Evolutionary conservation across 2,797 vertebrate genomes (phyloP).

Genomic region (Pogoniulus pusillus): DNA sequence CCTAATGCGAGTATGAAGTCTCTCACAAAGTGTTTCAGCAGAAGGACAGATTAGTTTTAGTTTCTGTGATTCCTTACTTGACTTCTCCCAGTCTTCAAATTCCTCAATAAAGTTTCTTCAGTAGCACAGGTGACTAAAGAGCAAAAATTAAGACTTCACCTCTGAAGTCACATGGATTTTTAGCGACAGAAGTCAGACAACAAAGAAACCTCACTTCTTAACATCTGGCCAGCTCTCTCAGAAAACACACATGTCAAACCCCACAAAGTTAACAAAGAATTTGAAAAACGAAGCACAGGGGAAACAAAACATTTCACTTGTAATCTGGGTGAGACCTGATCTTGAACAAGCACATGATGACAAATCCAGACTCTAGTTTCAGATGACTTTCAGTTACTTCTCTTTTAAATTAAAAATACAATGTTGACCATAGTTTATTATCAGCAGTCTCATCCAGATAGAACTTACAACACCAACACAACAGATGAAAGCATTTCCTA

Average conservation of each 20-base stretch:
- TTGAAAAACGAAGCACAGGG: not conserved
- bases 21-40: not conserved
- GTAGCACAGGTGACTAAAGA: not conserved
- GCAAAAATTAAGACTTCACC: not conserved
- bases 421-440: not conserved
- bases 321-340: not conserved
- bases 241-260: not conserved
- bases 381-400: not conserved
- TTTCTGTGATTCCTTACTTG: not conserved
- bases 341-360: fast-evolving
- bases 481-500: not conserved
- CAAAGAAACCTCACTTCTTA: not conserved
- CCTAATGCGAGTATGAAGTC: fast-evolving
- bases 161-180: not conserved
- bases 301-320: not conserved
- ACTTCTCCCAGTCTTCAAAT: not conserved
- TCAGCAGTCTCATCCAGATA: not conserved
- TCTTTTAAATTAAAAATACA: not conserved
- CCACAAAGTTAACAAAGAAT: not conserved
- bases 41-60: not conserved
- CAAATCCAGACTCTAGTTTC: not conserved
- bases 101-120: not conserved
- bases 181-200: not conserved
- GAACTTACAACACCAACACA: fast-evolving
- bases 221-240: not conserved